A percentile compares a stretch with the other conserved stretches of the same genome.
Conservation (phyloP, 2,888 invertebrate genomes). For the Lobophora halterata region DNA sequence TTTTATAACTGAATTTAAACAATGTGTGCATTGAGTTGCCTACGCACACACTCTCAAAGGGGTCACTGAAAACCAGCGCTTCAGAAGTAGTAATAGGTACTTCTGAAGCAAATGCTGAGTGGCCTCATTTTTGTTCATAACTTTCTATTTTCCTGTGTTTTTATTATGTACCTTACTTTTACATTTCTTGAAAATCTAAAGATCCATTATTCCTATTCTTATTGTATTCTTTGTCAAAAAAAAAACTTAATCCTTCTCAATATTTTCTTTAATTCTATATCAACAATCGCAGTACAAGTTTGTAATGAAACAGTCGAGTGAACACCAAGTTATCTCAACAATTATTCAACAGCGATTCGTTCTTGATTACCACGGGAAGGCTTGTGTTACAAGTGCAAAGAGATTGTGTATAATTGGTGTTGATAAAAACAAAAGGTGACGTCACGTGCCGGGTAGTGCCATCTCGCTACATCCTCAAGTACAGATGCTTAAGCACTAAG, state of each 20-base stretch:
- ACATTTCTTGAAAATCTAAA: too few relatives aligned
- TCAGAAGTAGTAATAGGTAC: too few relatives aligned
- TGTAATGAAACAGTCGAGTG: constrained; percentile 9
- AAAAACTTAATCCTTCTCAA: constrained; percentile 3
- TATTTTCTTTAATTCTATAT: neutral
- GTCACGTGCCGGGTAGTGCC: constrained; percentile 35
- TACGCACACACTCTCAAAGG: too few relatives aligned
- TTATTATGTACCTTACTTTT: too few relatives aligned
- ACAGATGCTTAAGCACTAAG: constrained; percentile 1
- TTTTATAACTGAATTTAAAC: too few relatives aligned
- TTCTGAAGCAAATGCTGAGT: too few relatives aligned
- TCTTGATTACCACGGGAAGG: constrained; percentile 1
- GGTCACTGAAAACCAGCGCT: too few relatives aligned
- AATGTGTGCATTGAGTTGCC: too few relatives aligned
- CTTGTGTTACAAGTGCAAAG: constrained; percentile 4
- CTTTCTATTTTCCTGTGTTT: too few relatives aligned
- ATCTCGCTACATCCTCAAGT: constrained; percentile 9
- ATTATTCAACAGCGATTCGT: constrained; percentile 7
- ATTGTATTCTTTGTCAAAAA: too few relatives aligned
- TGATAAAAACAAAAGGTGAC: constrained; percentile 31
- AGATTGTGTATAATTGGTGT: constrained; percentile 17
- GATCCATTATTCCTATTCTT: too few relatives aligned
- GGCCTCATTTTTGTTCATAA: too few relatives aligned
- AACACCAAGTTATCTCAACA: constrained; percentile 19
- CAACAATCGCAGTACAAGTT: constrained; percentile 7